Percentiles rank a stretch among this genome's conserved stretches.
Evolutionary conservation across 2,113 vertebrate species (phyloP).

Genomic region (Centropus unirufus): DNA sequence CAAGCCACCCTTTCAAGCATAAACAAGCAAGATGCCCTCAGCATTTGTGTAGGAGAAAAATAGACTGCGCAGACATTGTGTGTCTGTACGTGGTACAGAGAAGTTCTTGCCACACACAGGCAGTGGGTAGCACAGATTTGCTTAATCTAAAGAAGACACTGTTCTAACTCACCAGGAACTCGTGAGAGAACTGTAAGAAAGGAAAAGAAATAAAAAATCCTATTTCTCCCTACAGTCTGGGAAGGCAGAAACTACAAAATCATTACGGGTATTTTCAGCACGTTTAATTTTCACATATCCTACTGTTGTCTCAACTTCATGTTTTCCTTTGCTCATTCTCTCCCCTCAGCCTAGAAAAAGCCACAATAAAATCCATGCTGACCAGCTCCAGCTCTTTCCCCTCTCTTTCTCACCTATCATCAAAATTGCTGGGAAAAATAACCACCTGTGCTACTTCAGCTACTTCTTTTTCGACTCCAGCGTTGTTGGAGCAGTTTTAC

Average conservation of each 20-base stretch:
- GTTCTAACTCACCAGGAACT: background rate
- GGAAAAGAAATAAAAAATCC: background rate
- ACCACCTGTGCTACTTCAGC: background rate
- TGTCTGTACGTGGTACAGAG: background rate
- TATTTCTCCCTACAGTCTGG: background rate
- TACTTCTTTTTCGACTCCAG: background rate
- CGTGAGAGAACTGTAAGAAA: background rate
- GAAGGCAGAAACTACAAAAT: background rate
- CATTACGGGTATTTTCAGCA: background rate
- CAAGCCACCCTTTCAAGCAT: conserved; percentile 63
- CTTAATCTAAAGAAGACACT: background rate
- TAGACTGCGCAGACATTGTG: conserved; percentile 23
- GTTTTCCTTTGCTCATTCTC: background rate
- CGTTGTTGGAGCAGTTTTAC: background rate
- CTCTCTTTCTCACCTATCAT: background rate
- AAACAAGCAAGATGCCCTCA: conserved; percentile 66
- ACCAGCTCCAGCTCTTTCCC: background rate
- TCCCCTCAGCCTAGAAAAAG: background rate
- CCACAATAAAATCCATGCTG: background rate
- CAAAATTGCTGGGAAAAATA: rapidly evolving
- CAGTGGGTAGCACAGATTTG: background rate
- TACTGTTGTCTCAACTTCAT: background rate
- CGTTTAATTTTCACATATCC: background rate
- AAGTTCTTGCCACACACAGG: conserved; percentile 9
- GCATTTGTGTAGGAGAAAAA: conserved; percentile 45